Percentiles rank a stretch among this genome's conserved stretches.
phyloP scores from a whole-genome alignment of 2,888 invertebrate genomes.

The Drosophila buzzatii region DNA sequence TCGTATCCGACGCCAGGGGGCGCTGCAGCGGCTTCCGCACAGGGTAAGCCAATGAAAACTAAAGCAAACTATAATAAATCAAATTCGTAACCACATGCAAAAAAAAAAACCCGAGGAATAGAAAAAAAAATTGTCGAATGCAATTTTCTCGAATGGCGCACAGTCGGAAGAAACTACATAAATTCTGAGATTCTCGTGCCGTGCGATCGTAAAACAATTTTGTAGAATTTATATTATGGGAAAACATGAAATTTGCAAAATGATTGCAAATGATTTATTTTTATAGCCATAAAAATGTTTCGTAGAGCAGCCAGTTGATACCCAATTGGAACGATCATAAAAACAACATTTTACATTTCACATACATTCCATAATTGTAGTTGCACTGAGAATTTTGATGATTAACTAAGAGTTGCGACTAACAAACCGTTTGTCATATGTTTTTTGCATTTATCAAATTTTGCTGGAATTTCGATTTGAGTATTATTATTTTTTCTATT shows the following conservation, averaged over 20 bases:
- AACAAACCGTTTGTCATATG: slow-evolving; percentile 41
- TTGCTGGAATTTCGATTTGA: slow-evolving; percentile 26
- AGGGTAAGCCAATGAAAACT: slow-evolving; percentile 5
- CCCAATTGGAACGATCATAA: slow-evolving; percentile 40
- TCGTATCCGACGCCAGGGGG: slow-evolving; percentile 50
- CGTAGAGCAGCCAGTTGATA: slow-evolving; percentile 8
- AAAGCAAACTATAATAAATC: slow-evolving; percentile 44
- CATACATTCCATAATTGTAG: not conserved
- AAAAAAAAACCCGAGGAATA: not conserved
- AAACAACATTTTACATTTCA: slow-evolving; percentile 24
- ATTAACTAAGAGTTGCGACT: slow-evolving; percentile 32
- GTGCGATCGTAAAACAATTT: slow-evolving; percentile 36
- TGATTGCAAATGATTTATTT: slow-evolving; percentile 48
- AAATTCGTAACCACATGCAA: slow-evolving; percentile 41
- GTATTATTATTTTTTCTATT: not conserved
- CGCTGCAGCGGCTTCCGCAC: slow-evolving; percentile 50
- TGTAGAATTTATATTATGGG: slow-evolving; percentile 26
- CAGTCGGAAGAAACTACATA: not conserved
- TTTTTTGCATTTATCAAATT: slow-evolving; percentile 36
- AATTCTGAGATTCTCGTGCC: slow-evolving; percentile 19
- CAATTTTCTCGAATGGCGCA: slow-evolving; percentile 1
- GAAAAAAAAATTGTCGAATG: slow-evolving; percentile 13
- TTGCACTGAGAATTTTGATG: slow-evolving; percentile 4
- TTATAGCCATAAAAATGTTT: slow-evolving; percentile 13
- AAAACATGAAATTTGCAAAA: slow-evolving; percentile 24